Conservation (phyloP, 2,888 invertebrate genomes). For the Trissoscelio sp. region DNA sequence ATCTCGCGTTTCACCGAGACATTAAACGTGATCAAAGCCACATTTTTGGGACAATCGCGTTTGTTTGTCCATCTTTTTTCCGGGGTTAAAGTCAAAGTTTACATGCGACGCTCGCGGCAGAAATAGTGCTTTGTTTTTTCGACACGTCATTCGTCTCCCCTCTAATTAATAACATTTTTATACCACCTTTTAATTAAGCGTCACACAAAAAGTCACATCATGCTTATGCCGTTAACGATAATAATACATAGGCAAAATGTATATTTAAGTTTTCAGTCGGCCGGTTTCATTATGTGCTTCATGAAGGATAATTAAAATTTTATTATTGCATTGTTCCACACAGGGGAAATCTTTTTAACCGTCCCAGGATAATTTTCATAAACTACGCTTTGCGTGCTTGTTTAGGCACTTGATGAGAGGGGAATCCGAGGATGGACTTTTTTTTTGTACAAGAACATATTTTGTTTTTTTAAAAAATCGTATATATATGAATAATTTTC, state of each 20-base stretch:
- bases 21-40: not conserved
- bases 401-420: no score
- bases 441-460: no score
- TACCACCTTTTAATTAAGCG: not conserved
- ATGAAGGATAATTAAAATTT: slow-evolving; percentile 32
- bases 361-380: slow-evolving; percentile 21
- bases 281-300: not conserved
- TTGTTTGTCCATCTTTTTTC: not conserved
- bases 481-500: no score
- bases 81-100: slow-evolving; percentile 10
- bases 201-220: not conserved
- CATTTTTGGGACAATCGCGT: not conserved
- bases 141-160: not conserved
- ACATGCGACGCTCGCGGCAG: not conserved
- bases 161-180: not conserved
- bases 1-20: not conserved
- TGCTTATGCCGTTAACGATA: slow-evolving; percentile 2
- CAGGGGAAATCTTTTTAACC: slow-evolving; percentile 33
- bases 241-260: slow-evolving; percentile 13
- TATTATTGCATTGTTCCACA: slow-evolving; percentile 14
- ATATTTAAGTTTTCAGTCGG: slow-evolving; percentile 6
- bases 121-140: not conserved
- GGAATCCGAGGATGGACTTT: no score
- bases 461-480: no score
- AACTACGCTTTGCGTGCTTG: not conserved